These are phyloP conservation scores for Scomber colias DNA, from an alignment of 2,113 vertebrate genomes.

Conservation along the genomic window DNA sequence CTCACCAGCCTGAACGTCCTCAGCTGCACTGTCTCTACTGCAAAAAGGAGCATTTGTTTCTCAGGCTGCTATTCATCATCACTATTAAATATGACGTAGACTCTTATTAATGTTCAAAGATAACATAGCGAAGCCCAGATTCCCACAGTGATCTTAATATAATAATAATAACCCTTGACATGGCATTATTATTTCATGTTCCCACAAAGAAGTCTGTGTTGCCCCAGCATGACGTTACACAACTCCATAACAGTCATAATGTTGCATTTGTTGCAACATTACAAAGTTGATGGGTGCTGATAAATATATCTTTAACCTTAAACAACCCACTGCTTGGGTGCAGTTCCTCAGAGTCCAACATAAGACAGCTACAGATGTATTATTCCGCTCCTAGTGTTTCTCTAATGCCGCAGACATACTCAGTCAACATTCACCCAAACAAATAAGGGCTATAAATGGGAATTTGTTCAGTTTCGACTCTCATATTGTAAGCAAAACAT, in stretches of 20 bases:
- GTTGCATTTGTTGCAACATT: conserved; percentile 15
- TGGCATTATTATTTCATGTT: not conserved
- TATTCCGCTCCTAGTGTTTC: conserved; percentile 27
- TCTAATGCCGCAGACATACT: conserved; percentile 23
- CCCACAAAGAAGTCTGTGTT: not conserved
- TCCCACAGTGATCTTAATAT: not conserved
- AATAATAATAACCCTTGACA: not conserved
- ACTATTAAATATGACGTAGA: too few relatives aligned
- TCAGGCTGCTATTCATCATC: too few relatives aligned
- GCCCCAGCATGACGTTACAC: conserved; percentile 8
- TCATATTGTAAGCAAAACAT: conserved; percentile 51
- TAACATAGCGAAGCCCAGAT: not conserved
- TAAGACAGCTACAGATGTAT: conserved; percentile 35
- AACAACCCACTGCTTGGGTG: conserved; percentile 31
- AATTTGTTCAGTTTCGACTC: conserved; percentile 47
- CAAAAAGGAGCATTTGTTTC: too few relatives aligned
- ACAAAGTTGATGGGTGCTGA: conserved; percentile 21
- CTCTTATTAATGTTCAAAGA: not conserved
- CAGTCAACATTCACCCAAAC: conserved; percentile 42
- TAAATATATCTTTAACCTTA: conserved; percentile 47
- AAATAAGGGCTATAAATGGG: conserved; percentile 41
- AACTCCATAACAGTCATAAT: conserved; percentile 6
- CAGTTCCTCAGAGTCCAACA: conserved; percentile 34
- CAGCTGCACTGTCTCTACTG: too few relatives aligned
- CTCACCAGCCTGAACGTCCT: too few relatives aligned